Percentiles rank a stretch among this genome's conserved stretches.
phyloP scores from a whole-genome alignment of 2,888 invertebrate species.

The Pogonocherus hispidulus region DNA sequence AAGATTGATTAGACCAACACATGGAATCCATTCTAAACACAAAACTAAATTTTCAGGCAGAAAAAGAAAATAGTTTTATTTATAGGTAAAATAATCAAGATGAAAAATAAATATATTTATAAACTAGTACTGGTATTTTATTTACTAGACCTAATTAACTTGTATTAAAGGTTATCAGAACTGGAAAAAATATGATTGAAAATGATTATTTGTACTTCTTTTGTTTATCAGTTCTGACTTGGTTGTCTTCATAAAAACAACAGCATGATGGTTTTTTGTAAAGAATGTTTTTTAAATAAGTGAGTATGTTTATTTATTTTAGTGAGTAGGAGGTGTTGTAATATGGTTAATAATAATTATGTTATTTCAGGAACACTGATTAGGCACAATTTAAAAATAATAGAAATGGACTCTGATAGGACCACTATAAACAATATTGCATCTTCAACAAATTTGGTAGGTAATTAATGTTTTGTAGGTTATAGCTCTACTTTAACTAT shows the following conservation, averaged over 20 bases:
- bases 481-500: no score
- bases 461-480: neutral
- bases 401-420: constrained; percentile 34
- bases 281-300: constrained; percentile 14
- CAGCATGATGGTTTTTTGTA: neutral
- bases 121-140: constrained; percentile 16
- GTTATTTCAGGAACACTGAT: constrained; percentile 35
- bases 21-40: constrained; percentile 34
- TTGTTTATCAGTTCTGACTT: constrained; percentile 11
- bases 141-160: constrained; percentile 20
- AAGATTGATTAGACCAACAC: constrained; percentile 73
- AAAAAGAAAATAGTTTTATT: constrained; percentile 30
- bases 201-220: constrained; percentile 16
- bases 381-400: constrained; percentile 26
- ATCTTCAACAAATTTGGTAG: constrained; percentile 46
- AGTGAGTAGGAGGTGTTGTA: neutral
- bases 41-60: constrained; percentile 33
- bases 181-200: constrained; percentile 2
- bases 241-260: constrained; percentile 9
- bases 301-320: constrained; percentile 3
- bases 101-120: constrained; percentile 6
- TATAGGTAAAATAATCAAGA: constrained; percentile 8
- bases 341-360: neutral
- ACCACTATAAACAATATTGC: constrained; percentile 1
- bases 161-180: constrained; percentile 29